Evolutionary conservation across 2,797 vertebrate species (phyloP), one percentile per base, ranked within the genome.

Genomic region (Gila robusta): DNA sequence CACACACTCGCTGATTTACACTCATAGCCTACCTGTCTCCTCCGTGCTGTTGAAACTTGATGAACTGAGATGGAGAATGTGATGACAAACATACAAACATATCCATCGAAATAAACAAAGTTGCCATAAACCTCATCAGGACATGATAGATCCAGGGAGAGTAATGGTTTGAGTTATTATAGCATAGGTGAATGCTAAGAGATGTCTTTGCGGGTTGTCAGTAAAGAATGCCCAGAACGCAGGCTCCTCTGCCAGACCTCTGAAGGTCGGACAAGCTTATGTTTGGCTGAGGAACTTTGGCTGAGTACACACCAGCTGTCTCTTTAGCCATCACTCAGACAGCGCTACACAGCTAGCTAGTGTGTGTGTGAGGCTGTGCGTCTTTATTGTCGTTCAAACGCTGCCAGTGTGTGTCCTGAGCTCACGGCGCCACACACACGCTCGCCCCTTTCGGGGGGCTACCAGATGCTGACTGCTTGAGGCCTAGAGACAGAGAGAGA

Each of bases 381-480:
- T 89, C 39, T 86, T 89, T 76, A 89, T 89, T 89, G 87, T 83
- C 77, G 86, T 92, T 91, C 91, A 86, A 87, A 80, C 74, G 28
- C 81, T 90, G 87, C 86, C 49, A 87, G 86, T 81, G 81, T 87
- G 86, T 90, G 82, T 87, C 86, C 77, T 88, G 83, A 62, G 82
- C 86, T 90, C 67, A 62, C 67, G 28, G 71, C 82, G 78, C 83
- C 81, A 84, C 85, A 85, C 84, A 88, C 81, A 83, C 74, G 37
- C 76, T 82, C 84, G 32, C 80, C 56, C 81, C 67, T 92, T 87
- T 90, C 70, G 26, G 91, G 91, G 47, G 90, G 90, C 90, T 90
- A 92, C 88, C 92, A 93, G 91, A 93, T 92, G 91, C 91, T 90
- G 89, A 89, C 81, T 88, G 91, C 90, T 89, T 90, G 72, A 84